Evolutionary conservation across 2,797 vertebrate genomes (phyloP).

Genomic region (Pelochelys cantorii): DNA sequence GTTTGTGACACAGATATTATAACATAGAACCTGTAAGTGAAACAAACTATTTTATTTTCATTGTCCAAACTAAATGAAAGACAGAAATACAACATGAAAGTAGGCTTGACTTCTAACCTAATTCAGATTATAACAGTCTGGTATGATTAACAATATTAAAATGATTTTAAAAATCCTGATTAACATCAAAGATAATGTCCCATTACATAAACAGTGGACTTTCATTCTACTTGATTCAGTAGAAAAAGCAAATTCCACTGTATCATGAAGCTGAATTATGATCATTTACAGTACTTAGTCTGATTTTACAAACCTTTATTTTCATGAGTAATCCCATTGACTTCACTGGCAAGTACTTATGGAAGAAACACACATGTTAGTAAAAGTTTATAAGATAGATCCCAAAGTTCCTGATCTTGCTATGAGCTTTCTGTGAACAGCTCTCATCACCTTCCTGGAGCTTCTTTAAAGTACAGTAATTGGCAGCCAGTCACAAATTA

Average conservation of each 20-base stretch:
- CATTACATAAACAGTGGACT: not conserved
- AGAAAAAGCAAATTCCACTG: not conserved
- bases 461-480: not conserved
- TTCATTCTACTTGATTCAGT: not conserved
- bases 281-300: not conserved
- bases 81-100: not conserved
- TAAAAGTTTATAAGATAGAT: not conserved
- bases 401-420: not conserved
- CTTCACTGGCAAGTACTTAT: not conserved
- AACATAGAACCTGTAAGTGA: not conserved
- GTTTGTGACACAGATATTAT: not conserved
- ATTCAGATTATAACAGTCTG: not conserved
- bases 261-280: not conserved
- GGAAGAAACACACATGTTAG: not conserved
- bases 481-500: not conserved
- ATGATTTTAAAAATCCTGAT: not conserved
- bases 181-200: not conserved
- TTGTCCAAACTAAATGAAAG: conserved; percentile 8
- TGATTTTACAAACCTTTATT: not conserved
- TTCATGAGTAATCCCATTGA: not conserved
- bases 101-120: conserved; percentile 18
- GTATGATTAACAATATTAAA: not conserved
- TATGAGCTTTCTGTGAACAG: not conserved
- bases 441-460: not conserved
- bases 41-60: conserved; percentile 37